Evolutionary conservation across 2,888 invertebrate genomes (phyloP).

Genomic region (Dyspetes luteomarginatus): DNA sequence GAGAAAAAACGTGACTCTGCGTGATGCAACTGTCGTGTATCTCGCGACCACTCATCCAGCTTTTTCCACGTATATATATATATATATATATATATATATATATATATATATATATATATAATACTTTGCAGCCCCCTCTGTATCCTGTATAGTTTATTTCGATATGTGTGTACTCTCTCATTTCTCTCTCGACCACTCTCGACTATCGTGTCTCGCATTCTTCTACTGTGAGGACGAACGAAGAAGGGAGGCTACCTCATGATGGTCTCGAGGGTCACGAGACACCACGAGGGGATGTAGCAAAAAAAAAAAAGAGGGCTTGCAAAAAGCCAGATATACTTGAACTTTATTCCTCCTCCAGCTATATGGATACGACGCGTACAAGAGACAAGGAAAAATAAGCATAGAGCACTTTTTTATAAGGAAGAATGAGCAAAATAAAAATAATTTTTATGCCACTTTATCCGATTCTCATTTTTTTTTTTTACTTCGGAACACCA

Average conservation of each 20-base stretch:
- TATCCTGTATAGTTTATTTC: constrained; percentile 41
- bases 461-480: too few species aligned
- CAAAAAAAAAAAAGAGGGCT: constrained; percentile 20
- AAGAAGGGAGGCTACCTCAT: constrained; percentile 38
- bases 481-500: too few species aligned
- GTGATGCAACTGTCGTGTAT: constrained; percentile 45
- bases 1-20: constrained; percentile 64
- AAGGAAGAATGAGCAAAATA: not conserved
- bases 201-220: constrained; percentile 24
- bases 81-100: too few species aligned
- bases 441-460: too few species aligned
- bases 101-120: too few species aligned
- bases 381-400: not conserved
- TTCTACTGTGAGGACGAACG: not conserved
- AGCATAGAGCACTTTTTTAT: too few species aligned
- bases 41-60: constrained; percentile 34
- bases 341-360: constrained; percentile 40
- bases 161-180: constrained; percentile 41
- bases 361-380: not conserved
- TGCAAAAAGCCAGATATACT: constrained; percentile 45
- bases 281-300: not conserved
- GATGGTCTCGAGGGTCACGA: constrained; percentile 57
- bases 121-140: constrained; percentile 17
- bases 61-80: constrained; percentile 27
- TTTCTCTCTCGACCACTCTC: constrained; percentile 1